Evolutionary conservation across 2,888 invertebrate species (phyloP).

Genomic region (Sinohyriopsis cumingii): DNA sequence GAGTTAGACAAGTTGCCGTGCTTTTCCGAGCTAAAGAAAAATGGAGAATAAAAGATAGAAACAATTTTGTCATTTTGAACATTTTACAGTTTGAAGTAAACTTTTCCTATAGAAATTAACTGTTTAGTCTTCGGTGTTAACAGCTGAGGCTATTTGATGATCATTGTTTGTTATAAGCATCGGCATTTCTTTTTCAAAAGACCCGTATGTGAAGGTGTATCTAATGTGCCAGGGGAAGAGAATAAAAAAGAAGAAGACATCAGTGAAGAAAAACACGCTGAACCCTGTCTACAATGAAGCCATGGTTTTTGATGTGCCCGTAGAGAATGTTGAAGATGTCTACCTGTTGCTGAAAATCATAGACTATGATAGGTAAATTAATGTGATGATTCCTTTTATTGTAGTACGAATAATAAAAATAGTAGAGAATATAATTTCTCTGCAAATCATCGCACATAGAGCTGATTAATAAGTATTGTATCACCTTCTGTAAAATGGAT

Average conservation of each 20-base stretch:
- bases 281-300: constrained; percentile 95
- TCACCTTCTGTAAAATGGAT: no score
- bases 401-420: no score
- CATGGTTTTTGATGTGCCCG: constrained; percentile 91
- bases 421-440: no score
- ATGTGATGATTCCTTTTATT: no score
- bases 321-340: constrained; percentile 84
- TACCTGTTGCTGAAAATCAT: constrained; percentile 88
- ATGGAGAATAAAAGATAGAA: no score
- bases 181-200: constrained; percentile 72
- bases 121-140: not conserved
- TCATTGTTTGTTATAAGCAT: not conserved
- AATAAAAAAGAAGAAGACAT: constrained; percentile 94
- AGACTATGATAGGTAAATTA: constrained; percentile 86
- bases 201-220: constrained; percentile 95
- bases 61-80: no score
- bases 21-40: no score
- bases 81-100: no score
- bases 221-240: constrained; percentile 89
- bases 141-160: no score
- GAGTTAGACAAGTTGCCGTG: no score
- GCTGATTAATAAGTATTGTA: no score
- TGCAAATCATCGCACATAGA: no score
- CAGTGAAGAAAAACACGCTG: constrained; percentile 88
- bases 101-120: not conserved